These are phyloP conservation scores for Girardia tigrina DNA, from an alignment of 2,888 invertebrate genomes.

Conservation along the genomic window DNA sequence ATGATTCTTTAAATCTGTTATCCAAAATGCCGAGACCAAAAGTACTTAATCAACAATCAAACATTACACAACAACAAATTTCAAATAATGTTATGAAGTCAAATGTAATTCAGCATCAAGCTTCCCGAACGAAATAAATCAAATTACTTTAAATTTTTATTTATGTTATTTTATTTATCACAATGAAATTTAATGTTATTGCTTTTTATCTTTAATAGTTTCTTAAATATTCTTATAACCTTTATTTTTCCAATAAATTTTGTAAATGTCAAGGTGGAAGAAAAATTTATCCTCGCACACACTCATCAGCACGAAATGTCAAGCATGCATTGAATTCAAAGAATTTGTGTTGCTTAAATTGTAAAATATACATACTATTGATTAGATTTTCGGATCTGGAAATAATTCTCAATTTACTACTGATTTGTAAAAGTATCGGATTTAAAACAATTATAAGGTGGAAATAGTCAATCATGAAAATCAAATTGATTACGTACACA, in stretches of 20 bases:
- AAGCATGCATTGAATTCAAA: not conserved
- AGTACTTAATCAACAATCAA: not conserved
- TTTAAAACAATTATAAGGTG: too few relatives aligned
- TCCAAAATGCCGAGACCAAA: not conserved
- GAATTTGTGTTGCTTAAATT: not conserved
- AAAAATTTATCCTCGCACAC: not conserved
- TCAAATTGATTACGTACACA: not conserved
- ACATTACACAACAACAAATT: not conserved
- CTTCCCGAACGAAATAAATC: not conserved
- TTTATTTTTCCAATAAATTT: not conserved
- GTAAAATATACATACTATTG: too few relatives aligned
- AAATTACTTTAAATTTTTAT: too few relatives aligned
- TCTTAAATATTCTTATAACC: not conserved
- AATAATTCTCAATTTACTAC: too few relatives aligned
- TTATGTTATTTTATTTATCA: too few relatives aligned
- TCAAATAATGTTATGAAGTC: not conserved
- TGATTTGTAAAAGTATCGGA: too few relatives aligned
- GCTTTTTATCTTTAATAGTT: not conserved
- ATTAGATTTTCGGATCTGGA: too few relatives aligned
- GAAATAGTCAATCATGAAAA: not conserved
- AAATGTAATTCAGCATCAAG: constrained; percentile 1
- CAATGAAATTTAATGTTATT: too few relatives aligned
- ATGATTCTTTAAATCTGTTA: not conserved
- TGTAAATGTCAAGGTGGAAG: constrained; percentile 1
- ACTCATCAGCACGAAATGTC: too few relatives aligned